phyloP scores from a whole-genome alignment of 2,888 invertebrate genomes.

The Anoncus sp. region DNA sequence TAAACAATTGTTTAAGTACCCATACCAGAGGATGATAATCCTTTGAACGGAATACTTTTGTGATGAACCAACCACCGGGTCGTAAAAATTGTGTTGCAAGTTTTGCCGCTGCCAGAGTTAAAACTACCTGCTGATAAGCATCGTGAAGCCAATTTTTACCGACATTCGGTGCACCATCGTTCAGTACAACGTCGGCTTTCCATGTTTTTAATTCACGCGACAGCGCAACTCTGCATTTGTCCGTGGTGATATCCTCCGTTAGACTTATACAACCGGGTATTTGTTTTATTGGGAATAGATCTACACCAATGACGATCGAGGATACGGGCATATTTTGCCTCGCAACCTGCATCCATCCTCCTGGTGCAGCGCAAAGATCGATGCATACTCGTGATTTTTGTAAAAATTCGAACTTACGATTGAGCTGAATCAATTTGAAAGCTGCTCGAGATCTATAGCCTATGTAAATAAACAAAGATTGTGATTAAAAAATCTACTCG shows the following conservation, averaged over 20 bases:
- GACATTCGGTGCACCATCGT: constrained; percentile 99
- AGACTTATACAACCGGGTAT: constrained; percentile 96
- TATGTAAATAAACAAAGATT: too few relatives aligned
- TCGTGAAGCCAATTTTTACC: constrained; percentile 98
- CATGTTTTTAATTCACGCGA: constrained; percentile 95
- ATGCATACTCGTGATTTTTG: constrained; percentile 98
- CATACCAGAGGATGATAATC: constrained; percentile 98
- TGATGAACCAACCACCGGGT: constrained; percentile 98
- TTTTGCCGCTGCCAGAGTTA: constrained; percentile 97
- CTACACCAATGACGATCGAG: constrained; percentile 97
- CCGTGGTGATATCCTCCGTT: constrained; percentile 98
- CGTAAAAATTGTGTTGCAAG: constrained; percentile 95
- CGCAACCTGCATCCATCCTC: constrained; percentile 99
- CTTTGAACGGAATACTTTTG: constrained; percentile 99
- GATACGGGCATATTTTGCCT: constrained; percentile 99
- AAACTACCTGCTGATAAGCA: constrained; percentile 96
- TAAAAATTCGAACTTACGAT: constrained; percentile 98
- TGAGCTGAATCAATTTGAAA: constrained; percentile 99
- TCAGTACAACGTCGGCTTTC: constrained; percentile 98
- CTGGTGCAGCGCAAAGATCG: constrained; percentile 99
- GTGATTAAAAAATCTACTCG: too few relatives aligned
- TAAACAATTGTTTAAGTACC: constrained; percentile 98
- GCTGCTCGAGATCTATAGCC: constrained; percentile 99
- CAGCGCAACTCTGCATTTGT: constrained; percentile 93
- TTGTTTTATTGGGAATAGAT: constrained; percentile 96